Evolutionary conservation across 2,113 vertebrate species (phyloP).

Genomic region (Odontophorus gujanensis): DNA sequence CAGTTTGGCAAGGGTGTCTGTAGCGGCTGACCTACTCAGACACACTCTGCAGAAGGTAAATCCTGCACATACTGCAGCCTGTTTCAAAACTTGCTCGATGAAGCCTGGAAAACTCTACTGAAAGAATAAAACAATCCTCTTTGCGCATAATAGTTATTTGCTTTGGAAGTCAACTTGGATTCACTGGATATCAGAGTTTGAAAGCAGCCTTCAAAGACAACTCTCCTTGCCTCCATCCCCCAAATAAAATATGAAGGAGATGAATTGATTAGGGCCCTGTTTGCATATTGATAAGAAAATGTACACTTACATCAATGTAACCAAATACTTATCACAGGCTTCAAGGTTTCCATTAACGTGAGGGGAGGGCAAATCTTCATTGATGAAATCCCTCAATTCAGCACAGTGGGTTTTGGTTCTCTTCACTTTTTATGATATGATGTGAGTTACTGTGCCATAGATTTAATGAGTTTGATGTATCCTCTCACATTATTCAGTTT

Average conservation of each 20-base stretch:
- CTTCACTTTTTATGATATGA: background rate
- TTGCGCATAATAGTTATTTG: background rate
- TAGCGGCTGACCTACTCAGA: background rate
- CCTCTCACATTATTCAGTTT: background rate
- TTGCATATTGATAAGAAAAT: constrained; percentile 57
- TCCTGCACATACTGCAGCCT: background rate
- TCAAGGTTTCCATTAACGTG: constrained; percentile 44
- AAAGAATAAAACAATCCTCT: background rate
- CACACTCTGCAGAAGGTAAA: background rate
- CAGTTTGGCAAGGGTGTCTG: background rate
- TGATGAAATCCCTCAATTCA: constrained; percentile 32
- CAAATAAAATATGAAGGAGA: constrained; percentile 57
- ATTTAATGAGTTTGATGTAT: background rate
- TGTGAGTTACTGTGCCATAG: background rate
- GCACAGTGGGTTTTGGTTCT: background rate
- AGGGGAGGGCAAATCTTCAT: background rate
- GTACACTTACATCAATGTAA: constrained; percentile 55
- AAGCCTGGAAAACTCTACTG: background rate
- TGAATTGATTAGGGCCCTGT: constrained; percentile 62
- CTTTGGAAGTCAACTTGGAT: background rate
- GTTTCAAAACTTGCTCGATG: background rate
- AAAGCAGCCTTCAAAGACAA: constrained; percentile 56
- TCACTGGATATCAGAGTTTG: constrained; percentile 9
- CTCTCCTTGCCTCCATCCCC: background rate
- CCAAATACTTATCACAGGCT: constrained; percentile 52